Evolutionary conservation across 2,888 invertebrate genomes (phyloP), one percentile per base, ranked within the genome.

Genomic region (Orthosia incerta): DNA sequence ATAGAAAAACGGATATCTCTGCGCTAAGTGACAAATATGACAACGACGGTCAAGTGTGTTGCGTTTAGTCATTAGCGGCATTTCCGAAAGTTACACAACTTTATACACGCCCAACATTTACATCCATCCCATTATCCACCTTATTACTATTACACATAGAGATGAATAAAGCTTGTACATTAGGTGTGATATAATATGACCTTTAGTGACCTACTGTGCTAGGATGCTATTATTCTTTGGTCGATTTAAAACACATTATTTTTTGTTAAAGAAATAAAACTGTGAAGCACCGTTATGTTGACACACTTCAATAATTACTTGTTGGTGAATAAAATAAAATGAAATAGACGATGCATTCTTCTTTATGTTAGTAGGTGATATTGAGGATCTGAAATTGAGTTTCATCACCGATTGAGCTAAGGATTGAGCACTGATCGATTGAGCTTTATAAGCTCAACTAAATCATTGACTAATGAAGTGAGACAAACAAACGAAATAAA

Each of bases 241-340:
- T 63, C 70, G 65, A 76, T 85, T 84, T 82, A 74, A 82, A 82
- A 70, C 39, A 53, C 76, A 77, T 84, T 82, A 76, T 74, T 73
- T n/a, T 71, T 78, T 62, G 39, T 79, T 63, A 45, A 63, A 56
- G 45, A 62, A 26, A 70, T 60, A 60, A 66, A 72, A 84, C 73
- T 76, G 81, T 74, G 39, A 53, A 69, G 66, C 20, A 71, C 74
- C 65, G 74, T 72, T 84, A 60, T 60, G 61, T 15, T 71, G 81
- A 57, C 75, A 65, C 60, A 65, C 57, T 62, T 81, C 7, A 59
- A 59, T 68, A 60, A n/a, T 67, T 39, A 18, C 31, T 16, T 56
- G 39, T 64, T 70, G 3, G 12, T 31, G 23, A 18, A 78, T 16
- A 31, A 31, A 57, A 71, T 71, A 23, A 23, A 71, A 73, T 55